These are phyloP conservation scores for Athalia circularis DNA, from an alignment of 2,888 invertebrate genomes.

Conservation along the genomic window DNA sequence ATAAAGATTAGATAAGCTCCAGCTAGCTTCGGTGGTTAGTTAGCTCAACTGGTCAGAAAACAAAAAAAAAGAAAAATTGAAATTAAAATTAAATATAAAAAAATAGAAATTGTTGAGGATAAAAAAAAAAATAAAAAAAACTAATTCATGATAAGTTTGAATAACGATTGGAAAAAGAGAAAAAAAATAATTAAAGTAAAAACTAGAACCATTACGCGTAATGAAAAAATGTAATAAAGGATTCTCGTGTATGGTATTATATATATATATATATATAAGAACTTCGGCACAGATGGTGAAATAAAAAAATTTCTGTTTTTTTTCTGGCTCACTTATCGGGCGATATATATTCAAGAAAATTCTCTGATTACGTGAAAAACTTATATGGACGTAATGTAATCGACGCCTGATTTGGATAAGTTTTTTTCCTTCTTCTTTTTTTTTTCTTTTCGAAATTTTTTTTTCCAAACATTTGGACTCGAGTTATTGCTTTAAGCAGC, in stretches of 20 bases:
- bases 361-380: too few species aligned
- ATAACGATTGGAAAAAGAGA: neutral
- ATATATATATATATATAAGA: neutral
- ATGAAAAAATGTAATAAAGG: too few species aligned
- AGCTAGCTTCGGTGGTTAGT: neutral
- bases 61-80: neutral
- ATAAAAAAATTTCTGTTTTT: too few species aligned
- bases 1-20: constrained; percentile 39
- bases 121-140: neutral
- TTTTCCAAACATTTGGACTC: neutral
- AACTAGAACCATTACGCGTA: neutral
- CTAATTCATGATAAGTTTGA: neutral
- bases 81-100: neutral
- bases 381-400: neutral
- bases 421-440: neutral
- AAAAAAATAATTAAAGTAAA: neutral
- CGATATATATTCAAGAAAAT: too few species aligned
- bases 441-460: neutral
- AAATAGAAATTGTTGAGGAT: too few species aligned
- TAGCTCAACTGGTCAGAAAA: constrained; percentile 2
- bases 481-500: neutral
- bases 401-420: neutral
- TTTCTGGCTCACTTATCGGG: too few species aligned
- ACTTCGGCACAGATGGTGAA: too few species aligned
- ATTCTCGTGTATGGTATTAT: neutral